These are phyloP conservation scores for Rhynchophorus ferrugineus DNA, from an alignment of 1,140 invertebrate genomes.

Conservation along the genomic window DNA sequence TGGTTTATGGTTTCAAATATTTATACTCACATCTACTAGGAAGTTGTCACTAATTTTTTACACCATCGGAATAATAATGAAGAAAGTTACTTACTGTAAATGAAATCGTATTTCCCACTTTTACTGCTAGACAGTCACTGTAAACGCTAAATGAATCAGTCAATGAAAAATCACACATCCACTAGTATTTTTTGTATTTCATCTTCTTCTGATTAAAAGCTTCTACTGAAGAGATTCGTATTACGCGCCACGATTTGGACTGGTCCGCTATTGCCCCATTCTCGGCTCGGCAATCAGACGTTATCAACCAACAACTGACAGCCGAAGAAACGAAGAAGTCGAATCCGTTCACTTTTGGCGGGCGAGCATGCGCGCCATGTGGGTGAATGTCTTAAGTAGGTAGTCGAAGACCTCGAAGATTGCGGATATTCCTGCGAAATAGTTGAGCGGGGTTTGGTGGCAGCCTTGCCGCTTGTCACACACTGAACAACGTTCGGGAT, in stretches of 20 bases:
- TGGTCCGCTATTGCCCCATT: constrained; percentile 13
- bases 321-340: constrained; percentile 26
- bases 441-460: constrained; percentile 2
- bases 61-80: constrained; percentile 2
- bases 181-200: constrained; percentile 2
- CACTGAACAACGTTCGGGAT: background rate
- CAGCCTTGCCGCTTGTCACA: background rate
- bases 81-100: constrained; percentile 14
- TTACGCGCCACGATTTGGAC: background rate
- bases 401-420: constrained; percentile 28
- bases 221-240: background rate
- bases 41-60: too few species aligned
- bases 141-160: constrained; percentile 1
- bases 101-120: constrained; percentile 10
- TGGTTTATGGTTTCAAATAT: too few species aligned
- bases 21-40: too few species aligned
- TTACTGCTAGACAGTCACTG: too few species aligned
- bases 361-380: constrained; percentile 30
- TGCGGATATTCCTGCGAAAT: constrained; percentile 20
- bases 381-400: constrained; percentile 34
- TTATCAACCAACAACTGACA: constrained; percentile 28
- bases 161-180: constrained; percentile 7
- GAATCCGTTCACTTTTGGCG: constrained; percentile 24
- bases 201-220: background rate
- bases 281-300: constrained; percentile 14